phyloP scores from a whole-genome alignment of 2,113 vertebrate species.

The Hipposideros armiger region DNA sequence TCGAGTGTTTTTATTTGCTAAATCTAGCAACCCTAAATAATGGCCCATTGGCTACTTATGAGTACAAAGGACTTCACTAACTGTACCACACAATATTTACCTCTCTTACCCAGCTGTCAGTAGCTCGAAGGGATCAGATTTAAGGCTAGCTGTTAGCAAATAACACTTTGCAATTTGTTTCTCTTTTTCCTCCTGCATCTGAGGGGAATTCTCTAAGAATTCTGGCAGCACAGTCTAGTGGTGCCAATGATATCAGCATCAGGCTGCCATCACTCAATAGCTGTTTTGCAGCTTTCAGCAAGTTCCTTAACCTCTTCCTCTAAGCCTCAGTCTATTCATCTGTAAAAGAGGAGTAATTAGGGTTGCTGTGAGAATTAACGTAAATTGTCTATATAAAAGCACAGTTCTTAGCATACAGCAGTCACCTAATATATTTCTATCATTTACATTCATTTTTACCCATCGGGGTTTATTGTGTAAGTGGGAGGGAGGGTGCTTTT shows the following conservation, averaged over 20 bases:
- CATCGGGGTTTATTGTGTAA: not conserved
- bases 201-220: not conserved
- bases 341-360: not conserved
- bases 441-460: not conserved
- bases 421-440: not conserved
- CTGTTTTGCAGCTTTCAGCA: not conserved
- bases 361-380: not conserved
- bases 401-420: not conserved
- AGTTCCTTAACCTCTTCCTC: not conserved
- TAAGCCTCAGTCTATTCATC: not conserved
- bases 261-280: not conserved
- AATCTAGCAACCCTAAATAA: not conserved
- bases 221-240: not conserved
- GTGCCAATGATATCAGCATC: not conserved
- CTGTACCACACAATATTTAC: not conserved
- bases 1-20: conserved; percentile 46
- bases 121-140: not conserved
- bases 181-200: not conserved
- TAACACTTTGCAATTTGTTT: not conserved
- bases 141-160: not conserved
- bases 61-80: not conserved
- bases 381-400: not conserved
- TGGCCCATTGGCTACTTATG: not conserved
- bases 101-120: not conserved
- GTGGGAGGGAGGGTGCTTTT: not conserved